These are phyloP conservation scores for Nezara viridula DNA, from an alignment of 2,888 invertebrate genomes.

Conservation along the genomic window DNA sequence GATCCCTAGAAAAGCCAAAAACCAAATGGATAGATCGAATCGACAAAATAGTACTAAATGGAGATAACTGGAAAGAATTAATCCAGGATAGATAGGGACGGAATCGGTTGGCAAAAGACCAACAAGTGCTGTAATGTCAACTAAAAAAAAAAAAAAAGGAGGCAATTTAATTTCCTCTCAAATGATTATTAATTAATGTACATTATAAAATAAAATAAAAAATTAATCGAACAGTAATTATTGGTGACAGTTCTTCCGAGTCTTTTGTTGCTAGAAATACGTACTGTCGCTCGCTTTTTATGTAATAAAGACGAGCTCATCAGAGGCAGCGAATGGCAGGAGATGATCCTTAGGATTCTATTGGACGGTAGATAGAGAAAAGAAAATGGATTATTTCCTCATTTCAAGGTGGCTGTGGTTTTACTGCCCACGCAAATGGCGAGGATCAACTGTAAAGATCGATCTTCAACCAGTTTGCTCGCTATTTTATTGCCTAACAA, in stretches of 20 bases:
- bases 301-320: neutral
- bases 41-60: too few species aligned
- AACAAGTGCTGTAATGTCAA: too few species aligned
- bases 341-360: neutral
- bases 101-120: too few species aligned
- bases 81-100: too few species aligned
- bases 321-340: neutral
- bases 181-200: too few species aligned
- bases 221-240: neutral
- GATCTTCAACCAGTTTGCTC: neutral
- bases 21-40: too few species aligned
- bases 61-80: too few species aligned
- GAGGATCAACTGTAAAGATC: neutral
- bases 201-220: too few species aligned
- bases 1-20: too few species aligned
- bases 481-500: neutral
- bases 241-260: neutral
- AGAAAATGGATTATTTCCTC: conserved; percentile 42
- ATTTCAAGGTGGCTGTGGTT: conserved; percentile 25
- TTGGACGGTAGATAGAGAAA: conserved; percentile 17
- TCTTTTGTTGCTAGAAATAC: too few species aligned
- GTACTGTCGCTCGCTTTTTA: neutral
- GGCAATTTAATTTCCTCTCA: too few species aligned
- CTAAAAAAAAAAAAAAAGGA: too few species aligned
- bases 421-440: conserved; percentile 15